Percentiles rank a stretch among this genome's conserved stretches.
These are phyloP conservation scores for Sebastes flavidus DNA, from an alignment of 2,797 vertebrate genomes.

Conservation along the genomic window DNA sequence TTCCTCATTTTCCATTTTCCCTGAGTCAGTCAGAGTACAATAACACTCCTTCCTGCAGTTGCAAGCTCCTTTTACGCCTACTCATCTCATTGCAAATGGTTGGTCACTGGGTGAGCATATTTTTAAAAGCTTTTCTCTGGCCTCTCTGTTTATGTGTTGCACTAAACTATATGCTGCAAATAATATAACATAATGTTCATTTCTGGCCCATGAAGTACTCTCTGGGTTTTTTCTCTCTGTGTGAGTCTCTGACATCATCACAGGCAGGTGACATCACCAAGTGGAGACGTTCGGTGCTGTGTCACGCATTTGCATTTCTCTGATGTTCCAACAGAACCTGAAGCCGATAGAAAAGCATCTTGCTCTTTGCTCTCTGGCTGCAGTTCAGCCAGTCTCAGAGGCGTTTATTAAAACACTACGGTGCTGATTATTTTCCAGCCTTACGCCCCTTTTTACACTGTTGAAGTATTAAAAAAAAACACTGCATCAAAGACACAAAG, in stretches of 20 bases:
- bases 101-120: neutral
- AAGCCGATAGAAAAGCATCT: neutral
- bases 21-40: slow-evolving; percentile 12
- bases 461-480: slow-evolving; percentile 11
- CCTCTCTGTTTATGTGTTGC: neutral
- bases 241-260: neutral
- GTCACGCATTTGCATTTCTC: neutral
- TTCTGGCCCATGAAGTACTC: neutral
- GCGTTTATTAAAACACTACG: neutral
- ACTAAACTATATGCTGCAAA: neutral
- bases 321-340: slow-evolving; percentile 13
- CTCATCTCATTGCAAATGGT: slow-evolving; percentile 9
- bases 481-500: slow-evolving; percentile 45
- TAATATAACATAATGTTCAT: neutral
- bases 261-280: slow-evolving; percentile 8
- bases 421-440: slow-evolving; percentile 4
- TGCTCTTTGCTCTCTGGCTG: neutral
- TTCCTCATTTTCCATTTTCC: neutral
- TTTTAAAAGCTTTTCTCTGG: slow-evolving; percentile 12
- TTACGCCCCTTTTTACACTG: slow-evolving; percentile 17
- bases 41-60: slow-evolving; percentile 8
- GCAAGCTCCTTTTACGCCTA: neutral
- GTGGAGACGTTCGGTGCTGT: neutral
- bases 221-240: neutral
- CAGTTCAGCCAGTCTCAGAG: slow-evolving; percentile 1